Conservation (phyloP, 2,113 vertebrate genomes). For the Calidris pugnax region DNA sequence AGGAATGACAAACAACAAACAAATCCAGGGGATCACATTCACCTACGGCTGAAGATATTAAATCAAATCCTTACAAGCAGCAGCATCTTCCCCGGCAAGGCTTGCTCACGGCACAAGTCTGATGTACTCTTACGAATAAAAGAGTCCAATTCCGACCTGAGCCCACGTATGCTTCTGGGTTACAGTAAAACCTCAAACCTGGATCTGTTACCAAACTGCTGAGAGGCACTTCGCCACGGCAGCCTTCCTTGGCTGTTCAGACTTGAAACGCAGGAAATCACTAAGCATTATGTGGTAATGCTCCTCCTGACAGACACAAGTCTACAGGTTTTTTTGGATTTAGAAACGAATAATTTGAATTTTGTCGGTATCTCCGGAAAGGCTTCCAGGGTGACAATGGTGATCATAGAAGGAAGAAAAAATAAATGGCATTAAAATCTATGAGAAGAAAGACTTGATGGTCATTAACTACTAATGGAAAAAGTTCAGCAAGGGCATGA, state of each 20-base stretch:
- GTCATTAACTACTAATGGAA: conserved; percentile 67
- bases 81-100: neutral
- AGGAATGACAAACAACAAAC: neutral
- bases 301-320: neutral
- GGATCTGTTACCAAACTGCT: neutral
- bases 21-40: neutral
- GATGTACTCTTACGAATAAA: neutral
- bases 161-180: accelerated
- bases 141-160: neutral
- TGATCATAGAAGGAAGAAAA: conserved; percentile 48
- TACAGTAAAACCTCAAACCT: neutral
- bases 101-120: neutral
- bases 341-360: conserved; percentile 41
- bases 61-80: neutral
- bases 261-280: neutral
- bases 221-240: neutral
- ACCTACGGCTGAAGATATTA: neutral
- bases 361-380: conserved; percentile 19
- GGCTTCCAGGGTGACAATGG: neutral
- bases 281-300: neutral
- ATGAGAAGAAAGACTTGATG: conserved; percentile 56
- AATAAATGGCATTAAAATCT: conserved; percentile 33
- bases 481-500: conserved; percentile 60
- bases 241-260: neutral
- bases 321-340: neutral